Evolutionary conservation across 1,140 invertebrate species (phyloP).

Genomic region (Drosophila carrolli): DNA sequence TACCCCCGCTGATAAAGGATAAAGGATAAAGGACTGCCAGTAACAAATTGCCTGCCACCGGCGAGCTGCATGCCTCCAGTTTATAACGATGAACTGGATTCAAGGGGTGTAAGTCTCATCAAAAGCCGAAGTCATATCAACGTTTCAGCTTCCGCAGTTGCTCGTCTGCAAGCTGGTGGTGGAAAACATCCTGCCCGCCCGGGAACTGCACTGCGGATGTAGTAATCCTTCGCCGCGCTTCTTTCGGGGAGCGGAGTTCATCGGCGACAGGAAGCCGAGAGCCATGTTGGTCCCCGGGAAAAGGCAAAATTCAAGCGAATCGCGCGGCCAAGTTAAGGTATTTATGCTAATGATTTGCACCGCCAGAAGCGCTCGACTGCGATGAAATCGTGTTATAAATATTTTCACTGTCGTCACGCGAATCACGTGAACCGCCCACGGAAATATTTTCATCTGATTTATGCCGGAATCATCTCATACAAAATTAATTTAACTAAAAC

Average conservation of each 20-base stretch:
- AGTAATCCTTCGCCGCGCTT: constrained; percentile 20
- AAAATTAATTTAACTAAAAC: neutral
- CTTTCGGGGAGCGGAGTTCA: constrained; percentile 3
- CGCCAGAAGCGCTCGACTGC: constrained; percentile 23
- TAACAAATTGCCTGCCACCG: constrained; percentile 51
- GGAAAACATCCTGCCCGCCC: constrained; percentile 37
- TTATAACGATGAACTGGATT: constrained; percentile 60
- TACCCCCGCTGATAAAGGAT: constrained; percentile 8
- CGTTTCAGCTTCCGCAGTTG: constrained; percentile 47
- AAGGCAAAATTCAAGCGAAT: constrained; percentile 19
- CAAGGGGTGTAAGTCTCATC: constrained; percentile 65
- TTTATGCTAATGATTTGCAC: constrained; percentile 77
- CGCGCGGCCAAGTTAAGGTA: constrained; percentile 56
- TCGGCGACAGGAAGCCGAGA: constrained; percentile 52
- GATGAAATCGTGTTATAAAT: constrained; percentile 50
- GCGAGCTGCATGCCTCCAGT: constrained; percentile 37
- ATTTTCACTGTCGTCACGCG: constrained; percentile 34
- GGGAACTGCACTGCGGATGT: constrained; percentile 48
- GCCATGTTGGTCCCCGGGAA: constrained; percentile 14
- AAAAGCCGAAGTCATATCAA: constrained; percentile 63
- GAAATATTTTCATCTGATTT: constrained; percentile 31
- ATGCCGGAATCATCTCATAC: constrained; percentile 1
- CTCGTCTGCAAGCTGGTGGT: constrained; percentile 8
- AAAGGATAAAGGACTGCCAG: constrained; percentile 19
- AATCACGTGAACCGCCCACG: constrained; percentile 15